Percentiles rank a stretch among this genome's conserved stretches.
phyloP scores from a whole-genome alignment of 37 sponge, comb jelly and placozoan genomes.

The Oopsacas minuta region DNA sequence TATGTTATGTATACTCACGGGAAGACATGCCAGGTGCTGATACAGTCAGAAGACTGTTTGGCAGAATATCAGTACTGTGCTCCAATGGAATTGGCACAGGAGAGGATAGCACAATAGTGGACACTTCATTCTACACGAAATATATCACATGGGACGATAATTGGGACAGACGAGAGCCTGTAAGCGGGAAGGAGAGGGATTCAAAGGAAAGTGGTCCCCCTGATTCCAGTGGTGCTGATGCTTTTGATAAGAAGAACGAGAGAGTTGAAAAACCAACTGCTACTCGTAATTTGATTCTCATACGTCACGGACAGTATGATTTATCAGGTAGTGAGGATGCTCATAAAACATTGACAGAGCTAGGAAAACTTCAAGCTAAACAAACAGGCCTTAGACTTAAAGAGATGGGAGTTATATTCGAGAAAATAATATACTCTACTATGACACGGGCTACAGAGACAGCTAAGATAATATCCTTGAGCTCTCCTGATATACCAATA shows the following conservation, averaged over 20 bases:
- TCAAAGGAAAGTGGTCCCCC: background rate
- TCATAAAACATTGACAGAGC: conserved; percentile 41
- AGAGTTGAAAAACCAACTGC: conserved; percentile 25
- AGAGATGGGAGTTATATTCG: conserved; percentile 29
- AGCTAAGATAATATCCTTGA: conserved; percentile 27
- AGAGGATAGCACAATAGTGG: background rate
- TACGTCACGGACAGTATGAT: conserved; percentile 79
- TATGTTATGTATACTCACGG: background rate
- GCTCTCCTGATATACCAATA: conserved; percentile 47
- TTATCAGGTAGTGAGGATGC: conserved; percentile 25
- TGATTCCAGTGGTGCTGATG: background rate
- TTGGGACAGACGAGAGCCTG: conserved; percentile 55
- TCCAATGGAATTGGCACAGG: conserved; percentile 1
- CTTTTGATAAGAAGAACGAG: conserved; percentile 18
- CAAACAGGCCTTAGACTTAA: conserved; percentile 61
- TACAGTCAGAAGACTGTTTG: background rate
- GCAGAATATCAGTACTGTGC: background rate
- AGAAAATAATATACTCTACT: conserved; percentile 44
- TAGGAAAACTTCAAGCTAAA: conserved; percentile 64
- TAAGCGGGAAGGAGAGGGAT: background rate
- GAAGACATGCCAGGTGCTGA: background rate
- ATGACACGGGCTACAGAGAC: conserved; percentile 73
- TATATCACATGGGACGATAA: conserved; percentile 47
- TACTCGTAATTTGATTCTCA: conserved; percentile 49
- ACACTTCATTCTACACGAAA: background rate